These are phyloP conservation scores for Atherinomorus stipes DNA, from an alignment of 2,113 vertebrate species.

Conservation along the genomic window DNA sequence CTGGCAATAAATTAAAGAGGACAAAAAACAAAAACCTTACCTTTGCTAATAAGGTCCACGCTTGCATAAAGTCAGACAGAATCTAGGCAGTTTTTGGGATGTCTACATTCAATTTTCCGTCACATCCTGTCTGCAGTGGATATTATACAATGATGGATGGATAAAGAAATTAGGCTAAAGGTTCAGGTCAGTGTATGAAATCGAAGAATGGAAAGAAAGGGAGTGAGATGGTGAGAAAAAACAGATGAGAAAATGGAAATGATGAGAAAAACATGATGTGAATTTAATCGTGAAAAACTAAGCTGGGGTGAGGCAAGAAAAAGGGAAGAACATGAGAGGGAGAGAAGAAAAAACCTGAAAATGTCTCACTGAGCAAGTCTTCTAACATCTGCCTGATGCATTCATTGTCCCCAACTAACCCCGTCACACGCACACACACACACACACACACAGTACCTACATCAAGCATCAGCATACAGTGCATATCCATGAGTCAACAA, in stretches of 20 bases:
- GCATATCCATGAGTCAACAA: slow-evolving; percentile 26
- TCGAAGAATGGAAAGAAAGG: not conserved
- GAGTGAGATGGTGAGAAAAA: slow-evolving; percentile 41
- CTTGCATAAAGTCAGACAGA: slow-evolving; percentile 21
- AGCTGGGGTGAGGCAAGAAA: not conserved
- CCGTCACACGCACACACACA: slow-evolving; percentile 7
- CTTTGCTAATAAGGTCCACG: slow-evolving; percentile 45
- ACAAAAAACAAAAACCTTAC: slow-evolving; percentile 45
- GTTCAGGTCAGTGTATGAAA: not conserved
- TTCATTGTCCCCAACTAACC: slow-evolving; percentile 55
- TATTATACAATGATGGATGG: not conserved
- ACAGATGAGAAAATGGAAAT: not conserved
- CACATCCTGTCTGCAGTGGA: not conserved
- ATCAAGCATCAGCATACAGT: slow-evolving; percentile 4
- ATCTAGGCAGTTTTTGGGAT: not conserved
- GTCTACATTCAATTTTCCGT: not conserved
- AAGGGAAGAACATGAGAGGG: not conserved
- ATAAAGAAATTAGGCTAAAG: not conserved
- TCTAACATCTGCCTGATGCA: slow-evolving; percentile 64
- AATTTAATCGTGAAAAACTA: slow-evolving; percentile 22
- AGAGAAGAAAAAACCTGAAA: slow-evolving; percentile 20
- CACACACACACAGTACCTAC: slow-evolving; percentile 2
- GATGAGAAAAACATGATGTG: slow-evolving; percentile 26
- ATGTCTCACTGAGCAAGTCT: slow-evolving; percentile 51
- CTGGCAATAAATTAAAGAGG: slow-evolving; percentile 26